Conservation (phyloP, 2,797 vertebrate species). For the Enteromius trimaculatus region DNA sequence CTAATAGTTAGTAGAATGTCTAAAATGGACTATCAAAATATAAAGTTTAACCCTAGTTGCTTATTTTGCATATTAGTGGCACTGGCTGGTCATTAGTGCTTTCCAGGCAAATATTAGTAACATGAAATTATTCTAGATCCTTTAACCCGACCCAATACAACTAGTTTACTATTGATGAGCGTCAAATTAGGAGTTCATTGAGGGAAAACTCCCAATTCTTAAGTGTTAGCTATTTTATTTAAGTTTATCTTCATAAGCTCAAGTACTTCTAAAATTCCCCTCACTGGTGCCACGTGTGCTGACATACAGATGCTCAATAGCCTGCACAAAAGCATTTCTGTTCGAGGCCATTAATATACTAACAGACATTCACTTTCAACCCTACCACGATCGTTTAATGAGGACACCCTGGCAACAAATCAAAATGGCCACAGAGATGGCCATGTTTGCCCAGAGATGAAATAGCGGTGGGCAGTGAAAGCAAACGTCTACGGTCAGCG, state of each 20-base stretch:
- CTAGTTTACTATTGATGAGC: neutral
- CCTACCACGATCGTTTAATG: constrained; percentile 43
- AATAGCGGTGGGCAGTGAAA: constrained; percentile 44
- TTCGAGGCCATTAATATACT: constrained; percentile 55
- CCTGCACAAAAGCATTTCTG: constrained; percentile 60
- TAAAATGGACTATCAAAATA: no score
- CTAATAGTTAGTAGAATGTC: no score
- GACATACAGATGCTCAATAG: constrained; percentile 26
- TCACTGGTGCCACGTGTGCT: constrained; percentile 22
- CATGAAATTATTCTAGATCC: neutral
- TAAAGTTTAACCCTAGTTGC: no score
- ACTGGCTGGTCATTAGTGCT: neutral
- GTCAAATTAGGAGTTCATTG: neutral
- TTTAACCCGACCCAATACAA: neutral
- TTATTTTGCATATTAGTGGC: neutral
- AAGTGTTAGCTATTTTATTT: neutral
- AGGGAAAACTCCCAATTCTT: neutral
- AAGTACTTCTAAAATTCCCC: neutral
- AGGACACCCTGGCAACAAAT: constrained; percentile 55
- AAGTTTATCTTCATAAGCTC: neutral
- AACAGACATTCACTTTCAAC: neutral
- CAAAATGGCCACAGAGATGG: constrained; percentile 51
- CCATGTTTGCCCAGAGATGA: constrained; percentile 56
- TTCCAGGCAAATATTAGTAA: neutral
- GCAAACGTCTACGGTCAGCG: constrained; percentile 47